phyloP scores from a whole-genome alignment of 2,888 invertebrate species.

The Petrolisthes manimaculis region DNA sequence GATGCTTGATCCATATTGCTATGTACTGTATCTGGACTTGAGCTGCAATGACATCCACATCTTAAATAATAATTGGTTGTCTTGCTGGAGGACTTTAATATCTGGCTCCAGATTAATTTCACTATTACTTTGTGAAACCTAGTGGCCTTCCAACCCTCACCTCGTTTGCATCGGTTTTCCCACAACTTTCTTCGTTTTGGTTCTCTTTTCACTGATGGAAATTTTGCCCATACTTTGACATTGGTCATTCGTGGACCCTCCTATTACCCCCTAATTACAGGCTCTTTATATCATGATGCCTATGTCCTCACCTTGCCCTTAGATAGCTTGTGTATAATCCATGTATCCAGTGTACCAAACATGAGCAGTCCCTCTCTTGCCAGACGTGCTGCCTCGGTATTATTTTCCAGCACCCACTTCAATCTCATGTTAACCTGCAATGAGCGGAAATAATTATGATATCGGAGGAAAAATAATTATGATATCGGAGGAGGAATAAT shows the following conservation, averaged over 20 bases:
- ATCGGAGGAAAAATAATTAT: no score
- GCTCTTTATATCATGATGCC: no score
- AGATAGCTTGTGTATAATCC: slow-evolving; percentile 77
- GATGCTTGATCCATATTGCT: no score
- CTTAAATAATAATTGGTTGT: slow-evolving; percentile 4
- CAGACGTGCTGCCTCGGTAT: slow-evolving; percentile 77
- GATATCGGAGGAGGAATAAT: no score
- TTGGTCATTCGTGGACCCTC: slow-evolving; percentile 1
- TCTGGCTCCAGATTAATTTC: background rate
- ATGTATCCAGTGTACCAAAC: slow-evolving; percentile 92
- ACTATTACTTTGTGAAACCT: slow-evolving; percentile 4
- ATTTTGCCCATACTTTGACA: slow-evolving; percentile 4
- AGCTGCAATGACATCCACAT: background rate
- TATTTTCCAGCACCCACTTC: slow-evolving; percentile 82
- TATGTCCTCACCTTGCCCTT: slow-evolving; percentile 67
- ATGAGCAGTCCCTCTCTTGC: slow-evolving; percentile 18
- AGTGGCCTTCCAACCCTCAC: slow-evolving; percentile 1
- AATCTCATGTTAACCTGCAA: slow-evolving; percentile 70
- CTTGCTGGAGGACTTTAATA: background rate
- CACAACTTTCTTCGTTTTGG: background rate
- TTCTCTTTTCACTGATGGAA: background rate
- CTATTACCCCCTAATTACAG: no score
- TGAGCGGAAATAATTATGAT: no score
- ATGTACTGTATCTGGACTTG: background rate
- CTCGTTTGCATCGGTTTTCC: background rate